Percentiles rank a stretch among this genome's conserved stretches.
phyloP scores from a whole-genome alignment of 2,888 invertebrate species.

The Micoletzkya japonica region DNA sequence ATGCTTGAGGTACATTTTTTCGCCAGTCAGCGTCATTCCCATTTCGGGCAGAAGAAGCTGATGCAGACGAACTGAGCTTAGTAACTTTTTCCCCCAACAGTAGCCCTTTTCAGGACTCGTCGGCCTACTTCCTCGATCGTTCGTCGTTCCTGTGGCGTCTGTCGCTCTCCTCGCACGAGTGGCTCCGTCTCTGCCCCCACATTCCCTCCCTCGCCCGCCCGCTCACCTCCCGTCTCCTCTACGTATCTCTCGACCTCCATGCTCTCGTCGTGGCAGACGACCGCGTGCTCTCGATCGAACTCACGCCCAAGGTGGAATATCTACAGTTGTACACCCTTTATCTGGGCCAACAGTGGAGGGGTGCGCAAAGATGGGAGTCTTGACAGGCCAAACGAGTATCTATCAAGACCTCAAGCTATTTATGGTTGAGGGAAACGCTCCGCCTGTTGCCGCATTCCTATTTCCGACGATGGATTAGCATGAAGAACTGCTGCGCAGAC shows the following conservation, averaged over 20 bases:
- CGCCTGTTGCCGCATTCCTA: background rate
- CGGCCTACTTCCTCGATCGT: slow-evolving; percentile 15
- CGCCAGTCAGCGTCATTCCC: too few species aligned
- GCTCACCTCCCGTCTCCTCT: background rate
- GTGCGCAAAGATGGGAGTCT: too few species aligned
- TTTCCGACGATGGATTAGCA: background rate
- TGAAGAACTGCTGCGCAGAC: too few species aligned
- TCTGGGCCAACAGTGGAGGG: too few species aligned
- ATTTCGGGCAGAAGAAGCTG: background rate
- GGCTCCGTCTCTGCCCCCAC: slow-evolving; percentile 3
- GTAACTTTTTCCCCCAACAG: too few species aligned
- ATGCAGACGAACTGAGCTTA: too few species aligned
- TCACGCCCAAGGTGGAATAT: slow-evolving; percentile 3
- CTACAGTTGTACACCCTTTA: too few species aligned
- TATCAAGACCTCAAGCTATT: too few species aligned
- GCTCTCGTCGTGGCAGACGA: slow-evolving; percentile 16
- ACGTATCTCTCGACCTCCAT: background rate
- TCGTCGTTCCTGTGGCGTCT: slow-evolving; percentile 13
- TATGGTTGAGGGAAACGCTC: too few species aligned
- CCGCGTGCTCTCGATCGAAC: background rate
- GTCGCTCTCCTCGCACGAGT: slow-evolving; percentile 4
- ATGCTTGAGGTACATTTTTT: too few species aligned
- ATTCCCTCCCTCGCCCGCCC: slow-evolving; percentile 3
- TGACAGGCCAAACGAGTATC: too few species aligned
- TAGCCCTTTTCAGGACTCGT: slow-evolving; percentile 1